Percentiles rank a stretch among this genome's conserved stretches.
phyloP scores from a whole-genome alignment of 2,888 invertebrate genomes.

The Apodemia zela region DNA sequence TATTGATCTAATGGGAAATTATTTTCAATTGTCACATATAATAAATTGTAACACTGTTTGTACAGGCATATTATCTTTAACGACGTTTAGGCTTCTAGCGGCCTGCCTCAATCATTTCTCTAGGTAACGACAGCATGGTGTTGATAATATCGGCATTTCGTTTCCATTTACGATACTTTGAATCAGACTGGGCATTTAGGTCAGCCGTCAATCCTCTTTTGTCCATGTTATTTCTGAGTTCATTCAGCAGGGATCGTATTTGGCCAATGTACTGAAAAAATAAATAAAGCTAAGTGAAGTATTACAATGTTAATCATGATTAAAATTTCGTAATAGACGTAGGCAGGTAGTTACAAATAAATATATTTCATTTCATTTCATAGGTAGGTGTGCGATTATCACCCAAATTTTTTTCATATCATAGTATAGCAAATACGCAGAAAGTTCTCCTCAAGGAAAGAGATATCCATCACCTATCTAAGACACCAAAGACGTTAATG shows the following conservation, averaged over 20 bases:
- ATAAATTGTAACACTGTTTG: neutral
- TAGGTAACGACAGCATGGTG: slow-evolving; percentile 87
- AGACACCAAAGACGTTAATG: too few species aligned
- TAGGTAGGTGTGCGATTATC: too few species aligned
- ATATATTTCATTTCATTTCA: too few species aligned
- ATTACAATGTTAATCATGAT: neutral
- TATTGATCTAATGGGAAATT: too few species aligned
- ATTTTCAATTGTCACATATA: neutral
- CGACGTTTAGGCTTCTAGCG: slow-evolving; percentile 55
- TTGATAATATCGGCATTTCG: slow-evolving; percentile 87
- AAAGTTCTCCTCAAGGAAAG: too few species aligned
- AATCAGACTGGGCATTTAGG: slow-evolving; percentile 41
- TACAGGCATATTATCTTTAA: neutral
- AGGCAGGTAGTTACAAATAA: too few species aligned
- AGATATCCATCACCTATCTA: too few species aligned
- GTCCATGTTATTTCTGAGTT: slow-evolving; percentile 41
- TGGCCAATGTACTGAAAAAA: slow-evolving; percentile 40
- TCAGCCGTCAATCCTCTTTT: slow-evolving; percentile 42
- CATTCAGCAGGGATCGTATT: slow-evolving; percentile 50
- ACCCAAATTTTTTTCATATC: too few species aligned
- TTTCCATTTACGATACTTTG: slow-evolving; percentile 70
- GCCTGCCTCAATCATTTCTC: slow-evolving; percentile 87
- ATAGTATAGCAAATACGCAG: too few species aligned
- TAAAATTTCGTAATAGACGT: too few species aligned
- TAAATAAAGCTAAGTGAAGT: neutral